Evolutionary conservation across 2,113 vertebrate genomes (phyloP).

Genomic region (Perca fluviatilis): DNA sequence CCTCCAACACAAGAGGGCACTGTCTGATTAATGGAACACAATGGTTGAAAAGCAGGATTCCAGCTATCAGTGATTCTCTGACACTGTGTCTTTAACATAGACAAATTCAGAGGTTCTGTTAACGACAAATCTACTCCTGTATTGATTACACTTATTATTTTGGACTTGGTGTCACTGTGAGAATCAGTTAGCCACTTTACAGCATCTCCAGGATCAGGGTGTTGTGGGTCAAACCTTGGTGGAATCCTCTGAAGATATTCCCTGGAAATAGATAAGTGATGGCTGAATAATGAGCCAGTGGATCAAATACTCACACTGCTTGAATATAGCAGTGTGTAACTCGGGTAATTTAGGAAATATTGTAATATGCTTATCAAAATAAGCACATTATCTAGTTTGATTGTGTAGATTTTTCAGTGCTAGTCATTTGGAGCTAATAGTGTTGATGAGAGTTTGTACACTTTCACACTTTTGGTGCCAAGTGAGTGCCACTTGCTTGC

Average conservation of each 20-base stretch:
- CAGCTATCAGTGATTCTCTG: background rate
- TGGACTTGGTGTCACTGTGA: background rate
- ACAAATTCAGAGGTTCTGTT: background rate
- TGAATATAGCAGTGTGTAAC: background rate
- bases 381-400: too few relatives aligned
- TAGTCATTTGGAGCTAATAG: too few relatives aligned
- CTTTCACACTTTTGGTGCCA: background rate
- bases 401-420: too few relatives aligned
- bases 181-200: background rate
- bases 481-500: too few relatives aligned
- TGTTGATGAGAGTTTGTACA: background rate
- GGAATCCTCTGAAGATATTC: constrained; percentile 7
- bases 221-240: background rate
- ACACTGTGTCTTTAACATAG: background rate
- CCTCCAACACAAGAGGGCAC: background rate
- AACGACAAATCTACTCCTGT: background rate
- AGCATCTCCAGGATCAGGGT: background rate
- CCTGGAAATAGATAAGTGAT: constrained; percentile 32
- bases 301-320: background rate
- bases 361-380: too few relatives aligned
- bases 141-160: background rate
- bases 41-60: background rate
- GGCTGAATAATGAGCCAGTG: background rate
- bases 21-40: background rate
- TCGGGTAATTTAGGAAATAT: too few relatives aligned